Percentiles rank a stretch among this genome's conserved stretches.
These are phyloP conservation scores for Oreonectes daqikongensis DNA, from an alignment of 2,797 vertebrate species.

Conservation along the genomic window DNA sequence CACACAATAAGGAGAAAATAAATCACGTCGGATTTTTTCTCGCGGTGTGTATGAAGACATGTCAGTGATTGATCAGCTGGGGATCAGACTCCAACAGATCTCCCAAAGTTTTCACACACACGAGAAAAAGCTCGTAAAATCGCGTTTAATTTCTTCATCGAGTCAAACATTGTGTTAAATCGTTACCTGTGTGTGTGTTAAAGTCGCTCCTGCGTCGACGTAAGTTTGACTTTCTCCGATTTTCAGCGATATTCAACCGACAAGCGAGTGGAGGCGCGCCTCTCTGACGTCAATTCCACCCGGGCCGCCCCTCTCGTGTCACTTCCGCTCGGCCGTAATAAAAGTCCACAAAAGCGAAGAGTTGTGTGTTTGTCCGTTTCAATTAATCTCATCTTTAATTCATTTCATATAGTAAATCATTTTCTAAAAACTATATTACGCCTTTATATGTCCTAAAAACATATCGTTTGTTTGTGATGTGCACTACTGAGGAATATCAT, in stretches of 20 bases:
- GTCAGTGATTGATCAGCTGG: not conserved
- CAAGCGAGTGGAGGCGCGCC: slow-evolving; percentile 53
- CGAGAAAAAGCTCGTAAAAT: too few relatives aligned
- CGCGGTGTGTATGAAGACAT: too few relatives aligned
- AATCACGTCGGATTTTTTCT: too few relatives aligned
- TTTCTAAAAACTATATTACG: too few relatives aligned
- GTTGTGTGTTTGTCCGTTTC: too few relatives aligned
- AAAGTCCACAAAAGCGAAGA: not conserved
- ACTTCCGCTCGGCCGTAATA: not conserved
- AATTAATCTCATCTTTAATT: too few relatives aligned
- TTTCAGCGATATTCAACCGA: slow-evolving; percentile 54
- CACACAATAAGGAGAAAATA: too few relatives aligned
- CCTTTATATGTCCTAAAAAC: too few relatives aligned
- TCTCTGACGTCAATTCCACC: slow-evolving; percentile 60
- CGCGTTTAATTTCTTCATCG: accelerated
- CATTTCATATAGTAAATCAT: too few relatives aligned
- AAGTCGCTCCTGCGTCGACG: not conserved
- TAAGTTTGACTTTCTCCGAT: slow-evolving; percentile 19
- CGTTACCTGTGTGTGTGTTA: slow-evolving; percentile 1
- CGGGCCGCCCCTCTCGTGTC: not conserved
- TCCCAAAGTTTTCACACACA: not conserved
- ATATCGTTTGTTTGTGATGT: too few relatives aligned
- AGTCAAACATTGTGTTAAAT: not conserved
- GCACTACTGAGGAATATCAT: too few relatives aligned
- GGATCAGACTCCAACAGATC: not conserved